phyloP scores from a whole-genome alignment of 2,888 invertebrate species.

The Macrophya annulata region DNA sequence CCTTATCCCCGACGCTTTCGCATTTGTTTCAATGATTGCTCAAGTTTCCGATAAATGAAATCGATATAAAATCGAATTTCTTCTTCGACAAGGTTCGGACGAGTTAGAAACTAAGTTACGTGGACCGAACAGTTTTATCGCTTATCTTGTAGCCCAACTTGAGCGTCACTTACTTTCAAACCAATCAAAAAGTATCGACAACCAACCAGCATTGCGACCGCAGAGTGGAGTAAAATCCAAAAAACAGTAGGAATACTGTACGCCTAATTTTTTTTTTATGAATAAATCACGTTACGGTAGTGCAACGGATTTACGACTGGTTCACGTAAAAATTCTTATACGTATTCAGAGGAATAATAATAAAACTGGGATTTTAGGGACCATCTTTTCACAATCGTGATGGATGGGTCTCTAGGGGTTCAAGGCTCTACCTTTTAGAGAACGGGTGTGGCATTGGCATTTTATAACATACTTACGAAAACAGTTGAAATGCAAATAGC shows the following conservation, averaged over 20 bases:
- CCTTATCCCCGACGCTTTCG: neutral
- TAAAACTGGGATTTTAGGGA: neutral
- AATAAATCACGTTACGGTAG: neutral
- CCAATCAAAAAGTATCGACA: slow-evolving; percentile 33
- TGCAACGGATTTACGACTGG: neutral
- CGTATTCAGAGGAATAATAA: neutral
- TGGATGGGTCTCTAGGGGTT: neutral
- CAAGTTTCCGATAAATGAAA: slow-evolving; percentile 17
- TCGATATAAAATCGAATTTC: slow-evolving; percentile 16
- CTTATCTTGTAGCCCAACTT: neutral
- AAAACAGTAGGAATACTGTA: neutral
- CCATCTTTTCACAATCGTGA: neutral
- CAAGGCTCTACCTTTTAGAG: neutral
- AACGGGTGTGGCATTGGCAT: neutral
- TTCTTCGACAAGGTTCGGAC: slow-evolving; percentile 37
- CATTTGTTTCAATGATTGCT: slow-evolving; percentile 7
- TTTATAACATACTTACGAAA: slow-evolving; percentile 4
- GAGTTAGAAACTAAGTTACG: slow-evolving; percentile 29
- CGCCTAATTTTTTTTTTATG: neutral
- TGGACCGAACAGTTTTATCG: neutral
- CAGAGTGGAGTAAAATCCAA: neutral
- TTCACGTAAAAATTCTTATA: neutral
- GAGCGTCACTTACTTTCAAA: neutral
- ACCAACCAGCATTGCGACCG: neutral
- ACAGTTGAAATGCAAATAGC: neutral